Percentiles rank a stretch among this genome's conserved stretches.
phyloP scores from a whole-genome alignment of 2,888 invertebrate genomes.

The Pantelozetes paolii region DNA sequence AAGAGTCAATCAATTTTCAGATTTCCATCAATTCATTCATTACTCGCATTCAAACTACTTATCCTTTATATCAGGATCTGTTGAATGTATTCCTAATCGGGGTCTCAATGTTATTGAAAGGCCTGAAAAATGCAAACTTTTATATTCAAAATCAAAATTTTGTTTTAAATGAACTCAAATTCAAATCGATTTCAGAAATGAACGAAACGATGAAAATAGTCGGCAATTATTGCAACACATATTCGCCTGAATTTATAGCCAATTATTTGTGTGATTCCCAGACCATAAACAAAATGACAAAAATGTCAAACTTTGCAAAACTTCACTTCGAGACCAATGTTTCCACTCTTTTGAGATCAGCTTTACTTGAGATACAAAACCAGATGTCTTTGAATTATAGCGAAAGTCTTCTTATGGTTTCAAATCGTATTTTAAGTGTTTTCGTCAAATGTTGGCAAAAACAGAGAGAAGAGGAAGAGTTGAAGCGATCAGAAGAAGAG shows the following conservation, averaged over 20 bases:
- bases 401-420: not conserved
- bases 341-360: constrained; percentile 38
- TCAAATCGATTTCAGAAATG: not conserved
- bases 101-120: constrained; percentile 38
- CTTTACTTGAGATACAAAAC: constrained; percentile 42
- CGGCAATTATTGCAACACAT: constrained; percentile 17
- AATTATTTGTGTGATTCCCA: constrained; percentile 31
- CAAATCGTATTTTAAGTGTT: constrained; percentile 30
- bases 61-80: constrained; percentile 42
- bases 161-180: constrained; percentile 5
- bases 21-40: constrained; percentile 38
- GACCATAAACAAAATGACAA: constrained; percentile 7
- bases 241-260: constrained; percentile 30
- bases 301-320: constrained; percentile 10
- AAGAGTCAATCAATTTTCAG: constrained; percentile 22
- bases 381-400: constrained; percentile 41
- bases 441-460: constrained; percentile 40
- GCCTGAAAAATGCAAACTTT: constrained; percentile 37
- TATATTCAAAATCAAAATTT: constrained; percentile 9
- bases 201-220: not conserved
- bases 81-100: constrained; percentile 34
- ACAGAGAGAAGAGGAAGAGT: constrained; percentile 54
- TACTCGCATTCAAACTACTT: constrained; percentile 23
- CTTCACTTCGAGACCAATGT: constrained; percentile 17
- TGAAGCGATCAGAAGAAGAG: constrained; percentile 69